Evolutionary conservation across 1,140 invertebrate genomes (phyloP), one percentile per base, ranked within the genome.

Genomic region (Eumeta japonica): DNA sequence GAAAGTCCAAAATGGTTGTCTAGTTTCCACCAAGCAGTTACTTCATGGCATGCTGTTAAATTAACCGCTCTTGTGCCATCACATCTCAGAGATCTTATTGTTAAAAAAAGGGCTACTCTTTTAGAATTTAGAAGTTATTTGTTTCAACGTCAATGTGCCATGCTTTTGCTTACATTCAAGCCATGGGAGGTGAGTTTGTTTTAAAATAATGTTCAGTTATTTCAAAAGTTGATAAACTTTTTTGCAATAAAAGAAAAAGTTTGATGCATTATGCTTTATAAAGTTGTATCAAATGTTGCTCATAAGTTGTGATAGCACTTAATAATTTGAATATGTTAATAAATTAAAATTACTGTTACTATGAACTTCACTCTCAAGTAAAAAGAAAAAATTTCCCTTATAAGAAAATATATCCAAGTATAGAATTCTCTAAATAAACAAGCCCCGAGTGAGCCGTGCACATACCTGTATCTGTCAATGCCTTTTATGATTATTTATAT

Each of bases 81-180:
- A 46, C 79, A 84, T 53, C 78, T 85, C 52, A 78, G 90, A 46
- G 72, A 83, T 43, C 79, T 84, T 28, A 84, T 95, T 41, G 75
- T 80, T 28, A 81, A 83, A 29, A 84, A 83, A 46, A 81, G 83
- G 54, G 82, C 84, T 14, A 88, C 87, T 2, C 72, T 97, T 28
- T 73, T 98, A 49, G 92, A 97, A 63, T 88, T 98, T 51, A 81
- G 94, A 41, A 94, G 92, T 70, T 97, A 97, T 76, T 79, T 98
- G 40, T 97, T 96, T 70, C 86, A 92, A 49, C 82, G 94, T 50
- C 94, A 98, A 76, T 90, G 91, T 72, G 83, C 89, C 46, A 83
- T 95, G 79, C 79, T 96, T 48, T 72, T 94, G 43, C 74, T 86
- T 45, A 79, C 85, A 33, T 84, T 81, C 47, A 87, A 88, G 71